Evolutionary conservation across 2,113 vertebrate genomes (phyloP), one percentile per base, ranked within the genome.

Genomic region (Hipposideros armiger): DNA sequence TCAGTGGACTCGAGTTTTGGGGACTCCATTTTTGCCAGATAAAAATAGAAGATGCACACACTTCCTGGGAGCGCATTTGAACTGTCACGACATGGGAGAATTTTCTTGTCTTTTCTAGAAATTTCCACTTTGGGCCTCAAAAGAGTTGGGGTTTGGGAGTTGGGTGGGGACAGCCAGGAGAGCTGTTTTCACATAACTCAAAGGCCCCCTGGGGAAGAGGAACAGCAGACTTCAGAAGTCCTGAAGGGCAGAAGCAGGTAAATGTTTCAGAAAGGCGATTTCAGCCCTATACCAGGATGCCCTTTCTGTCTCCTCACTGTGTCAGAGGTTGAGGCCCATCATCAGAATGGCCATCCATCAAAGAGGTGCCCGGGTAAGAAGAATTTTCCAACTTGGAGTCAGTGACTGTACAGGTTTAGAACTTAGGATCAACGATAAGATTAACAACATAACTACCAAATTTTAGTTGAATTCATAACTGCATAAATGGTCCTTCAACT

Each of bases 51-150:
- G 45, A 42, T 26, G 14, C 32, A 40, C 52, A 40, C 1, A 6
- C 24, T 11, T 56, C 22, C 77, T 8, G 20, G 19, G 87, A 74
- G 67, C 42, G 72, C 30, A 16, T 72, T 17, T 81, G 58, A 85
- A 69, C 36, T 9, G 50, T 13, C 54, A 15, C 7, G 2, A 19
- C 24, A 80, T 28, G 47, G 19, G 11, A 67, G 24, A 17, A 3
- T 88, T 93, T 67, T 62, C 89, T 77, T 62, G 45, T 50, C 42
- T 94, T 87, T 73, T 74, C 76, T 54, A 40, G 64, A 66, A 36
- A 47, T 76, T 66, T 93, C 76, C 9, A 58, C 4, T 6, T 86
- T 10, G 24, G 40, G 28, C 24, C 67, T 52, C 11, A 74, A 62
- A 50, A 32, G 67, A 45, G 24, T n/a, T 66, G 60, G 13, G 14